These are phyloP conservation scores for Cactoblastis cactorum DNA, from an alignment of 2,888 invertebrate genomes.

Conservation along the genomic window DNA sequence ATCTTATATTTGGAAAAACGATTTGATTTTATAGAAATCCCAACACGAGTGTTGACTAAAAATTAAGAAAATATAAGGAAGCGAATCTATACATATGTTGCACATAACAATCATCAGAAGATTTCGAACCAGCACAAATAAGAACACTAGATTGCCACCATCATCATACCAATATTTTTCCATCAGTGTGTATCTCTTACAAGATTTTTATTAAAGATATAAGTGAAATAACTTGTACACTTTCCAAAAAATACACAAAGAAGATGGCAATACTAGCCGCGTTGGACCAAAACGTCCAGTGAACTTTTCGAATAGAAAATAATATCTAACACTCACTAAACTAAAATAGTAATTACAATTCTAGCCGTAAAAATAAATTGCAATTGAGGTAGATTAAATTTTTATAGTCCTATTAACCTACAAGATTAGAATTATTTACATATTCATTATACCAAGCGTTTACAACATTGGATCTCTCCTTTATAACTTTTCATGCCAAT, in stretches of 20 bases:
- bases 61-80: constrained; percentile 43
- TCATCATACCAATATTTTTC: neutral
- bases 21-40: constrained; percentile 30
- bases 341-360: constrained; percentile 68
- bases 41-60: constrained; percentile 37
- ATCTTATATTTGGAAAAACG: constrained; percentile 36
- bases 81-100: constrained; percentile 56
- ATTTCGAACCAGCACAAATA: constrained; percentile 66
- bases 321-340: constrained; percentile 65
- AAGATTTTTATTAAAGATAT: neutral
- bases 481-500: constrained; percentile 39
- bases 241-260: constrained; percentile 19
- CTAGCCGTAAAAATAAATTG: constrained; percentile 73
- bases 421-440: constrained; percentile 75
- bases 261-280: constrained; percentile 24
- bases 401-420: constrained; percentile 79
- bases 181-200: neutral
- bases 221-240: neutral
- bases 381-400: constrained; percentile 78
- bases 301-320: constrained; percentile 59
- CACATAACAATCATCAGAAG: constrained; percentile 56
- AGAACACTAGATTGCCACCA: constrained; percentile 40
- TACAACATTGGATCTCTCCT: constrained; percentile 60
- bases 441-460: constrained; percentile 63
- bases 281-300: constrained; percentile 40